Base-by-base conservation (phyloP, 2,888 invertebrate species). In the Myopa testacea region DNA sequence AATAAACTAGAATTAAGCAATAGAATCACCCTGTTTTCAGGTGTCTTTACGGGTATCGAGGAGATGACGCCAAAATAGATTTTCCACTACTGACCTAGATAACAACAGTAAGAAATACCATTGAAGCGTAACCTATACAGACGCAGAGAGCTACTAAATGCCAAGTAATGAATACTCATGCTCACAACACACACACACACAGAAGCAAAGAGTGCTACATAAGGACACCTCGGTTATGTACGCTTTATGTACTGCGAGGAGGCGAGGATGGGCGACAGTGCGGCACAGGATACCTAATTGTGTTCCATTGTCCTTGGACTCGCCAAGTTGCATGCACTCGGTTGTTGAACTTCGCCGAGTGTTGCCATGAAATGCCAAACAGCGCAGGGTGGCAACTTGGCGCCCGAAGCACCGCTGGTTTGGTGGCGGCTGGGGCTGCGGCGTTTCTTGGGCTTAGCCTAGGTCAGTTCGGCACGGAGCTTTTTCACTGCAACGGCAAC, bases 281-380 rank as follows among this genome's bases (percentile, higher is more conserved):
- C 55, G 16, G 5, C 55, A 63, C 74, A 50, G 74, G 65, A 65
- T 74, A 55, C 34, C 70, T 70, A 75, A 75, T 75, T 76, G 76
- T 78, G 77, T 74, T 65, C 76, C 75, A 79, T 80, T 83, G 84
- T 84, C 85, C 85, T 85, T 85, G 84, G 82, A 83, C 83, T 84
- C 80, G 81, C 82, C 82, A 80, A 80, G 82, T 83, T 83, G 79
- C 83, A 83, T 82, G 81, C 81, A 83, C 79, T 80, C 82, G 83
- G 82, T 77, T 82, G 81, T 81, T 83, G 83, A 83, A 83, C 83
- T 83, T 83, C 81, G 80, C 75, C 80, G 78, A 78, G 80, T 79
- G 80, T 83, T 82, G 82, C 83, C 83, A 83, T 83, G 83, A 82
- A 81, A 81, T 55, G 50, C 68, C 45, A 78, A 72, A 60, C 79